Base-by-base conservation (phyloP, 2,113 vertebrate genomes). In the Enhydra lutris region DNA sequence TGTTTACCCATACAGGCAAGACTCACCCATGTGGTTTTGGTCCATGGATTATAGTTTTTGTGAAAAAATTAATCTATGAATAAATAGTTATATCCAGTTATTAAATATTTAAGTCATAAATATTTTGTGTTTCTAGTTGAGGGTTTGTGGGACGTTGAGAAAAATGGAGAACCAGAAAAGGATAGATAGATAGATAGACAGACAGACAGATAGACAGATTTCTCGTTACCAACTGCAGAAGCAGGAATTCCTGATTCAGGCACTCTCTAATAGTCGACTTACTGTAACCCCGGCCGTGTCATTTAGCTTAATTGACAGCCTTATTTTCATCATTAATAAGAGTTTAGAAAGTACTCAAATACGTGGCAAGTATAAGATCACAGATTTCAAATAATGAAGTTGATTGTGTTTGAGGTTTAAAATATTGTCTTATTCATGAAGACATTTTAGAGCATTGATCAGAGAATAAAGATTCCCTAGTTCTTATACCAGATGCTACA, bases 351-450 rank as follows among this genome's bases (percentile, higher is more conserved):
- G 85, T 92, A 31, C 85, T 92, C 47, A 87, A 95, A 55, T 73
- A 79, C 74, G 55, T 91, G 61, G 50, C 57, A 93, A 65, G 71
- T 71, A 82, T 20, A 95, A 94, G 76, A 91, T 36, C 52, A 84
- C 21, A 95, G 45, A 63, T 88, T 94, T 96, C 69, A 96, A 91
- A 93, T 89, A 91, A 95, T 52, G 81, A 95, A 87, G 87, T 65
- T 84, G 52, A 91, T 88, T 88, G 81, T 78, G 45, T 26, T 80
- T 57, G 65, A 80, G 57, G 55, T 80, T 76, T 73, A 92, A 76
- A 89, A 82, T 95, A 92, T 45, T 89, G 55, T 12, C 15, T 95
- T 84, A 73, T 94, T 95, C 83, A 81, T 67, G 76, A 95, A 95
- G 78, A 50, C 31, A 74, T 50, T 91, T 95, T 88, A 88, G 55